A percentile compares a stretch with the other conserved stretches of the same genome.
Evolutionary conservation across 2,113 vertebrate species (phyloP).

Genomic region (Tylochromis polylepis): DNA sequence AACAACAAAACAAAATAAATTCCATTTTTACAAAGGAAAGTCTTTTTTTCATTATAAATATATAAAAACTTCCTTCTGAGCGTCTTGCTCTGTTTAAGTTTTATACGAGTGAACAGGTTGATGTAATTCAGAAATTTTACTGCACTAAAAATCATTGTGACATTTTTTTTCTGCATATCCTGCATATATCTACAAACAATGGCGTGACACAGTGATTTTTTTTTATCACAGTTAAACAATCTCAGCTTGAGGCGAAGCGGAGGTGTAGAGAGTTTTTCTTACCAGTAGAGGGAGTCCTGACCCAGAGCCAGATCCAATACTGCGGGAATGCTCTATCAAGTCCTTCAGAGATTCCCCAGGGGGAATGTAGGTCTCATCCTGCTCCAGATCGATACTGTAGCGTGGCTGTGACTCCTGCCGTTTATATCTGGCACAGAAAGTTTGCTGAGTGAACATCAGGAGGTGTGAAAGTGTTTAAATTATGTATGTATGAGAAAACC

Average conservation of each 20-base stretch:
- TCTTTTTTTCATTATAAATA: not conserved
- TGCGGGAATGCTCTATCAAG: constrained; percentile 92
- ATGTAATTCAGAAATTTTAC: not conserved
- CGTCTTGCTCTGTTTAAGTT: not conserved
- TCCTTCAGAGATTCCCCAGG: constrained; percentile 92
- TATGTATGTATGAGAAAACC: not conserved
- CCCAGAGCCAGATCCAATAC: constrained; percentile 93
- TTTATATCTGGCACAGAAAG: constrained; percentile 75
- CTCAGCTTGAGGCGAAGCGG: not conserved
- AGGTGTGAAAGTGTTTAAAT: not conserved
- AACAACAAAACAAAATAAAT: not conserved
- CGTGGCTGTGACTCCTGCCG: constrained; percentile 82
- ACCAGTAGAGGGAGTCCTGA: constrained; percentile 99
- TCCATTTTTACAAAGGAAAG: not conserved
- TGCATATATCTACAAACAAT: not conserved
- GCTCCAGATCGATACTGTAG: constrained; percentile 90
- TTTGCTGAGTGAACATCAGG: not conserved
- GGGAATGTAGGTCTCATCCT: constrained; percentile 90
- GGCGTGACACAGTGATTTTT: not conserved
- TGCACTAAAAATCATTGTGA: not conserved
- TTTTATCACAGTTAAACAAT: not conserved
- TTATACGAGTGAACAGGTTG: not conserved
- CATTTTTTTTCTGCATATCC: not conserved
- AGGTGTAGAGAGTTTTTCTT: constrained; percentile 44
- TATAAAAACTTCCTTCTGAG: not conserved